Evolutionary conservation across 2,113 vertebrate genomes (phyloP), one percentile per base, ranked within the genome.

Genomic region (Hoplias malabaricus): DNA sequence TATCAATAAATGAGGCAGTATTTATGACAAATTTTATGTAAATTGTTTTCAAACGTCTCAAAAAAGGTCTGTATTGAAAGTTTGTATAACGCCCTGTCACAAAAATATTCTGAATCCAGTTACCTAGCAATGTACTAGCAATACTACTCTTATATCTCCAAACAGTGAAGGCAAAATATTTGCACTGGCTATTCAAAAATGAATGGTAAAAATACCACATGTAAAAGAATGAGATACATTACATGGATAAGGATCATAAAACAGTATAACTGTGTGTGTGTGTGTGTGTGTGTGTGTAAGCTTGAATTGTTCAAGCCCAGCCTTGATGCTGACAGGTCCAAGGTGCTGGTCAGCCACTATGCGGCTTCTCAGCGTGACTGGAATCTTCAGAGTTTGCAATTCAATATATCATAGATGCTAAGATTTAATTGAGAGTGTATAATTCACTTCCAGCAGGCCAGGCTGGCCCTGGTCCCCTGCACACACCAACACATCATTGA

Each of bases 391-490:
- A 69, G 56, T 82, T 84, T 79, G 77, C 76, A 82, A 75, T 82
- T 73, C 72, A 81, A 72, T 59, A 76, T 78, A 81, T 75, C 80
- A 84, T 73, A 82, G 80, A 82, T 80, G 80, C 66, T 78, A 57
- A 42, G 84, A 76, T 67, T 76, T 78, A 69, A 81, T 69, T 79
- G 72, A 81, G 57, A 79, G 71, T 65, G 77, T 78, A 76, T 75
- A 83, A 80, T 79, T 85, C 78, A 81, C 81, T 85, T 81, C 67
- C 62, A 73, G 54, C 46, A 53, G 77, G 54, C 66, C 73, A 62
- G 75, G 59, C 81, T 69, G 57, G 78, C 56, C 53, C 62, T 66
- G 29, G 43, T 77, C 74, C 57, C 36, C 75, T 75, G 80, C 67
- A 83, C 67, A 83, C 57, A 80, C 53, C 70, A 68, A 69, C 73